Base-by-base conservation (phyloP, 2,888 invertebrate species). In the Drosophila neoperkinsi region DNA sequence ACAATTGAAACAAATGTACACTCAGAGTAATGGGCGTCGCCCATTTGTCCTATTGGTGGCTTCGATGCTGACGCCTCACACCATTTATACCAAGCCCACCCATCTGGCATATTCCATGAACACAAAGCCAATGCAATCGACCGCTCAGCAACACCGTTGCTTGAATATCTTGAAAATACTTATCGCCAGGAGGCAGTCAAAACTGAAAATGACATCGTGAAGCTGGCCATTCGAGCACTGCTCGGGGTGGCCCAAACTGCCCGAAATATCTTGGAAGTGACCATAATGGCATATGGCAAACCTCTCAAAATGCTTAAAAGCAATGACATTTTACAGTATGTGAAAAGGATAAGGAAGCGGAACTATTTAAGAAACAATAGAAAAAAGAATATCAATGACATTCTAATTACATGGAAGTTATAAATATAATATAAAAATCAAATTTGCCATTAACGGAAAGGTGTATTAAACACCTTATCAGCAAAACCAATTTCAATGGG, bases 111-210 rank as follows among this genome's bases (percentile, higher is more conserved):
- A 88, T 99, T 99, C 93, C 99, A 99, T 93, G 99, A 99, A 94
- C 99, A 99, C 98, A 98, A 98, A 94, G 99, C 99, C 2, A 99
- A 99, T 94, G 99, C 99, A 13, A 99, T 99, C 63, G 99, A 99
- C 4, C 95, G 99, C 82, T 98, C 98, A 84, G 99, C 99, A 3
- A 99, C 99, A 94, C 98, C 99, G 41, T 99, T 98, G 0, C 95
- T 99, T 70, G 99, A 99, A 94, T 99, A 99, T 93, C 95, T 99
- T 84, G 99, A 99, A 94, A 99, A 99, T 93, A 97, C 98, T 93
- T 99, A 99, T 92, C 96, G 96, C 61, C 94, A 96, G 49, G 98
- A 99, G 84, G 97, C 97, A 90, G 97, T 98, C n/a, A 84, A 80
- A 16, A 94, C 95, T 16, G 97, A 98, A 92, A 96, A 96, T 88